phyloP scores from a whole-genome alignment of 2,113 vertebrate species.

The Sciurus niger region DNA sequence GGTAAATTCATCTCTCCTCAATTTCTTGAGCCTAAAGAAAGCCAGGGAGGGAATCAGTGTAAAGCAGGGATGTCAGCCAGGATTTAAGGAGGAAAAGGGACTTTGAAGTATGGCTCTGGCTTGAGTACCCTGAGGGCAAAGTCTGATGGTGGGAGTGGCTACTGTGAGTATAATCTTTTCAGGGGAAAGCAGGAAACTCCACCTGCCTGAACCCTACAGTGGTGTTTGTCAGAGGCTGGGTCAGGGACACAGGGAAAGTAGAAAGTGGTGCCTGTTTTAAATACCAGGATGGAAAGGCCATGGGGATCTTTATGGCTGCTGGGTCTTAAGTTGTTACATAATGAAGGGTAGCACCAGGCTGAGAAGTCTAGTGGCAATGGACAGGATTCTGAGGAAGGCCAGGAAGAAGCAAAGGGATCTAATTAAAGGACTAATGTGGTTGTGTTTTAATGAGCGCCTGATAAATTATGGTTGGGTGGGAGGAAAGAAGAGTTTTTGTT shows the following conservation, averaged over 20 bases:
- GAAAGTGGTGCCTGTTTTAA: slow-evolving; percentile 2
- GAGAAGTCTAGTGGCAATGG: neutral
- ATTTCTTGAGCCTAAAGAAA: neutral
- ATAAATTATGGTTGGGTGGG: neutral
- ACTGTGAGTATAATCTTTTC: neutral
- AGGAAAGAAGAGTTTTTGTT: too few species aligned
- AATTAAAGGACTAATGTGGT: neutral
- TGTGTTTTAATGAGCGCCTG: slow-evolving; percentile 6
- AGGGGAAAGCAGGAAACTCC: neutral
- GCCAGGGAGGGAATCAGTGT: neutral
- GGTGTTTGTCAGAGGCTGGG: neutral
- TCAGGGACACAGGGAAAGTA: neutral
- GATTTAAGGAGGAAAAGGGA: neutral
- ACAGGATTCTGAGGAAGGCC: neutral
- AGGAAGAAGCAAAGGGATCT: neutral
- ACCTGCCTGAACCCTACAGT: neutral
- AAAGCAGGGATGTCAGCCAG: neutral
- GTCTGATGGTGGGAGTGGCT: too few species aligned
- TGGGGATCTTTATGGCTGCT: neutral
- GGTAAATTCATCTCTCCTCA: neutral
- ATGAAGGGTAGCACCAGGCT: neutral
- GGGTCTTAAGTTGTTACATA: neutral
- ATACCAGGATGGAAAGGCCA: neutral
- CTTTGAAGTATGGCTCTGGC: neutral
- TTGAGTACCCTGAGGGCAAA: neutral